Percentiles rank a stretch among this genome's conserved stretches.
Conservation (phyloP, 2,888 invertebrate species). For the Malacosoma neustria region DNA sequence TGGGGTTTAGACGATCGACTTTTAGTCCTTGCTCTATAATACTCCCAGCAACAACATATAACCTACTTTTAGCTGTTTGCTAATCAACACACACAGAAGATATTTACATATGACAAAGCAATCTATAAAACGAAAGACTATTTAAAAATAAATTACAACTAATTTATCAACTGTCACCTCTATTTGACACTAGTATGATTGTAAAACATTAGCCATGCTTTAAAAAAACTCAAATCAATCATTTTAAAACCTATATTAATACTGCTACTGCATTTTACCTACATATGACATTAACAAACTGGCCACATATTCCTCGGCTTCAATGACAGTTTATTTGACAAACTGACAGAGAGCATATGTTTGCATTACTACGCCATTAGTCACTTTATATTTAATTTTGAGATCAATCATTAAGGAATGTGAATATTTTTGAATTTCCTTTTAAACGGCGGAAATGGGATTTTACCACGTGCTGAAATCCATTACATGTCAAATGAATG, state of each 20-base stretch:
- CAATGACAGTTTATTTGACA: conserved; percentile 32
- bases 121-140: too few relatives aligned
- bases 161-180: neutral
- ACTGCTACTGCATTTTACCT: conserved; percentile 8
- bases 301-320: conserved; percentile 28
- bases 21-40: too few relatives aligned
- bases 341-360: conserved; percentile 11
- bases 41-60: too few relatives aligned
- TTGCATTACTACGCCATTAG: conserved; percentile 12
- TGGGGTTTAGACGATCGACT: too few relatives aligned
- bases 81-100: too few relatives aligned
- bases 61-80: too few relatives aligned
- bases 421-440: conserved; percentile 7
- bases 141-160: too few relatives aligned
- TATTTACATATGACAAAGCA: too few relatives aligned
- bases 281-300: conserved; percentile 23
- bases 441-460: conserved; percentile 12
- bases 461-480: neutral
- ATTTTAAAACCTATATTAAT: neutral
- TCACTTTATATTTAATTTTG: conserved; percentile 2
- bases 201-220: neutral
- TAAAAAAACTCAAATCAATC: neutral
- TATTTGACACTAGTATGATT: neutral
- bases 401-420: conserved; percentile 6
- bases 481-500: too few relatives aligned